phyloP scores from a whole-genome alignment of 2,888 invertebrate genomes.

The Polyommatus iphigenia region DNA sequence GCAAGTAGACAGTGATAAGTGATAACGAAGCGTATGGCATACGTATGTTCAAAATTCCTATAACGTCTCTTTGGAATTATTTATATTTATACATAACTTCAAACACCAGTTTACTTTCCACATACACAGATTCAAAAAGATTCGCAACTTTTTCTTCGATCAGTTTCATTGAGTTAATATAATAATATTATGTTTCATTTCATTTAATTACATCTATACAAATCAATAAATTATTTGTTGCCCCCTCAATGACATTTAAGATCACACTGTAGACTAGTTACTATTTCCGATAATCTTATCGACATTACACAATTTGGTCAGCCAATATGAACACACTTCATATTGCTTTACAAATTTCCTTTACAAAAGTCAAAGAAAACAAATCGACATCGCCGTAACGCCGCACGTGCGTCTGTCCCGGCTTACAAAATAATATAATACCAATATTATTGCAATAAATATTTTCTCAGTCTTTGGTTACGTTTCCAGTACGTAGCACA shows the following conservation, averaged over 20 bases:
- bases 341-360: slow-evolving; percentile 43
- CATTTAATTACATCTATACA: slow-evolving; percentile 16
- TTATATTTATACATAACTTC: slow-evolving; percentile 36
- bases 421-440: slow-evolving; percentile 61
- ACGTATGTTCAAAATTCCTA: slow-evolving; percentile 74
- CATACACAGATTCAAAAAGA: slow-evolving; percentile 28
- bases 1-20: slow-evolving; percentile 32
- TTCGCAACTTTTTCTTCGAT: slow-evolving; percentile 17
- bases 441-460: slow-evolving; percentile 69
- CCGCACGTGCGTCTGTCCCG: slow-evolving; percentile 11
- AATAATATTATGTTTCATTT: slow-evolving; percentile 8
- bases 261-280: slow-evolving; percentile 29
- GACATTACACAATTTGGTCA: slow-evolving; percentile 22
- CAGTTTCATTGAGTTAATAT: slow-evolving; percentile 10
- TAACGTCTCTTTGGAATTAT: slow-evolving; percentile 57
- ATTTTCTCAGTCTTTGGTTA: slow-evolving; percentile 74
- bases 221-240: slow-evolving; percentile 22
- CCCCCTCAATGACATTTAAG: slow-evolving; percentile 6
- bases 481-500: slow-evolving; percentile 63
- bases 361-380: slow-evolving; percentile 23
- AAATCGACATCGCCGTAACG: slow-evolving; percentile 1
- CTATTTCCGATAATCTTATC: slow-evolving; percentile 18
- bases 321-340: slow-evolving; percentile 44
- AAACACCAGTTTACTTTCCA: slow-evolving; percentile 29
- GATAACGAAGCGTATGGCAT: slow-evolving; percentile 43